Evolutionary conservation across 2,113 vertebrate species (phyloP), one percentile per base, ranked within the genome.

Genomic region (Bujurquina vittata): DNA sequence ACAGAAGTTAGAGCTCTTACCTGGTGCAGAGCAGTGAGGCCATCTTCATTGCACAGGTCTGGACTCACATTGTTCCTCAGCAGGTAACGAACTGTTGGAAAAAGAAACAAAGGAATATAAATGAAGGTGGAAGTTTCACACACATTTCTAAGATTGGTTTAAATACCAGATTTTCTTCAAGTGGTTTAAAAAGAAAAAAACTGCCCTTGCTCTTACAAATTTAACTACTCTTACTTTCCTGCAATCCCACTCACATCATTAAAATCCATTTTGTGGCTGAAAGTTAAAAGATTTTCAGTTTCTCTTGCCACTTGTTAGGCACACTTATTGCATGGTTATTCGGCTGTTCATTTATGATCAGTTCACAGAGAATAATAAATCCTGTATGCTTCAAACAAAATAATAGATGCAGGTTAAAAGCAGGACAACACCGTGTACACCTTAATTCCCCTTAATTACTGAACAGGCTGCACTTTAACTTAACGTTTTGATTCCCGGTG

Each of bases 1-100:
- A 8, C 9, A 1, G 1, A 54, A 60, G 9, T 35, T 12, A 67
- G 29, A 61, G 52, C 69, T 29, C 94, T 96, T 94, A 99, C 98
- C 97, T 99, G 98, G 89, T 99, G 98, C 91, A 99, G 96, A 56
- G 98, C 98, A 2, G 98, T 99, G 84, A 99, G 95, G 81, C 98
- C 98, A 0, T 99, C 98, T 91, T 99, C 98, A 0, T 99, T 99
- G 93, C 97, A 98, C 86, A 99, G 95, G 92, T 99, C 97, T 1
- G 98, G 98, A 92, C 96, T 97, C 90, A 99, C 95, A 67, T 97
- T 98, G 75, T 96, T 98, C 95, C 97, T 98, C 94, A 99, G 95
- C 92, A 99, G 91, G 93, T 97, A 97, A 67, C 97, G 97, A 12
- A 99, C 98, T 99, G 95, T 22, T 94, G 95, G 84, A 94, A 73